Percentiles rank a stretch among this genome's conserved stretches.
phyloP scores from a whole-genome alignment of 2,113 vertebrate genomes.

The Rhegmatorhina hoffmannsi region DNA sequence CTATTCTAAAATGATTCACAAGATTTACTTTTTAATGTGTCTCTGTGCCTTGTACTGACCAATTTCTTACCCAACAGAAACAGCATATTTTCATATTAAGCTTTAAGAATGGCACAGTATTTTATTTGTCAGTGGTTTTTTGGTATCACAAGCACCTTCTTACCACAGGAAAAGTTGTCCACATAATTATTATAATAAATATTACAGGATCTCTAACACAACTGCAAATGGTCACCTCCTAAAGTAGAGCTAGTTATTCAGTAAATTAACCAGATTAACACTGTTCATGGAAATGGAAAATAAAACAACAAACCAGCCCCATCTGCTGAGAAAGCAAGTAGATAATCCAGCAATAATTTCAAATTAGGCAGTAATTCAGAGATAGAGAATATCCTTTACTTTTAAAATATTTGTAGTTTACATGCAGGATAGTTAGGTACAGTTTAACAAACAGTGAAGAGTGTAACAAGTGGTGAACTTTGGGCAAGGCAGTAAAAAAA shows the following conservation, averaged over 20 bases:
- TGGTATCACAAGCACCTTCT: neutral
- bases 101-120: neutral
- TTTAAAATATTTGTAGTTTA: neutral
- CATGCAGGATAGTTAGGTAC: neutral
- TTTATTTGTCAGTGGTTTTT: neutral
- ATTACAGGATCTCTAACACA: neutral
- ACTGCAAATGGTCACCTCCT: neutral
- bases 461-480: neutral
- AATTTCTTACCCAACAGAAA: neutral
- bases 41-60: neutral
- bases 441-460: neutral
- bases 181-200: neutral
- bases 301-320: neutral
- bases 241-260: neutral
- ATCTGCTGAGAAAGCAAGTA: neutral
- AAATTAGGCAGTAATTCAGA: neutral
- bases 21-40: neutral
- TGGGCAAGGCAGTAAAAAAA: neutral
- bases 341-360: neutral
- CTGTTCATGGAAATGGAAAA: neutral
- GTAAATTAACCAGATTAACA: neutral
- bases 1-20: neutral
- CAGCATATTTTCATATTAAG: neutral
- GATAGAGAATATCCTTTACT: neutral
- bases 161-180: neutral